Base-by-base conservation (phyloP, 2,888 invertebrate genomes). In the Hyposoter didymator region DNA sequence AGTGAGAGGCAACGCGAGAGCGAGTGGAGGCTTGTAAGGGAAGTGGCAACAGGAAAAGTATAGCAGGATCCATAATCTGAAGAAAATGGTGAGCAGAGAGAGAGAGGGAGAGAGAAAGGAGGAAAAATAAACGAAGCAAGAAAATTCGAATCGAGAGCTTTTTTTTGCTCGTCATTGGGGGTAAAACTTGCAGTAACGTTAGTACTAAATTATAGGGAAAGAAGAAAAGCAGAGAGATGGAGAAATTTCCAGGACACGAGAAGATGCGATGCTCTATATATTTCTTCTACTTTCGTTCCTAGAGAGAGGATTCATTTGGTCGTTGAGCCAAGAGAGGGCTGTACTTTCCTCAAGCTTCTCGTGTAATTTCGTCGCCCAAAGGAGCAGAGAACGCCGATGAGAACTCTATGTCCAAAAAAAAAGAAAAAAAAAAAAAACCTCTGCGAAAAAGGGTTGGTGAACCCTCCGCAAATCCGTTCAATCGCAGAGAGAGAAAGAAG, bases 331-430 rank as follows among this genome's bases (percentile, higher is more conserved):
- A 47, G 47, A 35, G 47, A 35, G 78, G 22, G 35, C 59, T 62
- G 45, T n/a, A 70, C 22, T 47, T 19, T 66, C 8, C 70, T 49
- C 47, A 52, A 83, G 73, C 83, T 80, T 35, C 62, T 67, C 62
- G 80, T 83, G 85, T 83, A 85, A 85, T 85, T 85, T 85, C 64
- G 80, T 62, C 73, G 80, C 66, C 62, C 67, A 67, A 47, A 55
- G 35, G 32, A 67, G 72, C 39, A n/a, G 39, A 69, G 19, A 49
- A 35, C 47, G 66, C 66, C 70, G 55, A 73, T 52, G 66, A 45
- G 69, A 72, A 28, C n/a, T n/a, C 72, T 67, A 80, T 73, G 85
- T 78, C 73, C n/a, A n/a, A n/a, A n/a, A n/a, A n/a, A n/a, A n/a
- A n/a, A n/a, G n/a, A n/a, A 78, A 78, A 81, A 80, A 83, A 64